Evolutionary conservation across 1,140 invertebrate genomes (phyloP).

Genomic region (Grapholita molesta): DNA sequence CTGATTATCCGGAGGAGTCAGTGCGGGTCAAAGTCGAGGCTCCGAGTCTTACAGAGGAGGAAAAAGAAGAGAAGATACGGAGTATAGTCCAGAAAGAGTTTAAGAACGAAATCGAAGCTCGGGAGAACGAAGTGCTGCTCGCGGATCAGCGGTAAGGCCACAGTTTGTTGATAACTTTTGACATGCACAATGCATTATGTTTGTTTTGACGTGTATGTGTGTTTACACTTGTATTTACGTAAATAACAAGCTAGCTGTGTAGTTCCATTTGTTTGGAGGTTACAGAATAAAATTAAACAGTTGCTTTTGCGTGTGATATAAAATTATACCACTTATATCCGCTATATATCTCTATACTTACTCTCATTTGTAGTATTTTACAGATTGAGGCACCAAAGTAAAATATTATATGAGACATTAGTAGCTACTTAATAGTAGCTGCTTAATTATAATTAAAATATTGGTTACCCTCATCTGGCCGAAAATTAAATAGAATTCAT

Average conservation of each 20-base stretch:
- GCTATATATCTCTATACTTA: no score
- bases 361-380: no score
- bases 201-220: constrained; percentile 19
- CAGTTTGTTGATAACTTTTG: background rate
- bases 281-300: no score
- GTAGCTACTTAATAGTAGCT: no score
- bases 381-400: no score
- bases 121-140: constrained; percentile 62
- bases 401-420: no score
- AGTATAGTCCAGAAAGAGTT: constrained; percentile 64
- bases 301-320: no score
- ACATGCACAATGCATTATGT: background rate
- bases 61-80: constrained; percentile 62
- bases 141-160: constrained; percentile 63
- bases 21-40: constrained; percentile 43
- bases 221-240: background rate
- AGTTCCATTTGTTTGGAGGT: background rate
- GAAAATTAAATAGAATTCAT: no score
- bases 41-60: constrained; percentile 41
- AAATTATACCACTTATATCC: no score
- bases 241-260: background rate
- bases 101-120: constrained; percentile 56
- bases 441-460: no score
- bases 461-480: no score
- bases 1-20: constrained; percentile 59